A percentile compares a stretch with the other conserved stretches of the same genome.
Conservation (phyloP, 2,888 invertebrate species). For the Branchellion lobata region DNA sequence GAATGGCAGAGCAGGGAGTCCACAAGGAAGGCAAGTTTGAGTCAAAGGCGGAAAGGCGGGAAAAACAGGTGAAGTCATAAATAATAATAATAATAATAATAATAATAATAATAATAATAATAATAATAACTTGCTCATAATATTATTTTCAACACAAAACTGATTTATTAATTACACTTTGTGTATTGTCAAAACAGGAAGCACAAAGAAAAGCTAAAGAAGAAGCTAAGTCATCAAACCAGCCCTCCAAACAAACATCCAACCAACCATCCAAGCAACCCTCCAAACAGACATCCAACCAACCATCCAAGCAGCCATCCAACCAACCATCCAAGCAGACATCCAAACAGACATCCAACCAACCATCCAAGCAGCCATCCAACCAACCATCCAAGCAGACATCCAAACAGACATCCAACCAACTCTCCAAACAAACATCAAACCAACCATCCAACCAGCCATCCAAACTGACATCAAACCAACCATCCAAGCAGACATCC, state of each 20-base stretch:
- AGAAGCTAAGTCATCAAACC: neutral
- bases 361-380: neutral
- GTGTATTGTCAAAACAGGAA: too few relatives aligned
- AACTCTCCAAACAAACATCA: neutral
- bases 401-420: neutral
- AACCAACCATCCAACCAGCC: neutral
- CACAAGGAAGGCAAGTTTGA: constrained; percentile 8
- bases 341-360: neutral
- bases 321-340: neutral
- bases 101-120: too few relatives aligned
- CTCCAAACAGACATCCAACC: too few relatives aligned
- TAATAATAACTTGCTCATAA: too few relatives aligned
- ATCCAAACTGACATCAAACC: neutral
- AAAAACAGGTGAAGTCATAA: too few relatives aligned
- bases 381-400: neutral
- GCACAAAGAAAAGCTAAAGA: neutral
- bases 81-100: too few relatives aligned
- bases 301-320: too few relatives aligned
- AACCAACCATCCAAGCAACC: neutral
- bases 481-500: neutral
- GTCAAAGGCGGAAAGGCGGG: constrained; percentile 26
- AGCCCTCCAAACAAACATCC: neutral
- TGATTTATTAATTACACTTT: too few relatives aligned
- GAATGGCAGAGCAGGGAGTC: neutral
- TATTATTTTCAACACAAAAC: too few relatives aligned